These are phyloP conservation scores for Nannoperca obscura DNA, from an alignment of 2,797 vertebrate genomes.

Conservation along the genomic window DNA sequence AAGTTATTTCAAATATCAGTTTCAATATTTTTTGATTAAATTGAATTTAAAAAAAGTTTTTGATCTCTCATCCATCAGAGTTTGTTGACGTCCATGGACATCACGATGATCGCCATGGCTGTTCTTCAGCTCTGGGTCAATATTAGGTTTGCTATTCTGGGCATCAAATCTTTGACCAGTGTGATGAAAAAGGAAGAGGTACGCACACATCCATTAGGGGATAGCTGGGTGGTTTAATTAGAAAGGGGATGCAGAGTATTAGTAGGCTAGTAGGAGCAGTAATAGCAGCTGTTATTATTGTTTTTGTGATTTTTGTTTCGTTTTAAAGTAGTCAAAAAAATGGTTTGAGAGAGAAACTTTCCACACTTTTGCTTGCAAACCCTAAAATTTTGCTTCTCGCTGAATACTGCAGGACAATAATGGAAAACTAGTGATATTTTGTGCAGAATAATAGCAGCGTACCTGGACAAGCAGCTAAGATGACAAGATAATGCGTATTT, in stretches of 20 bases:
- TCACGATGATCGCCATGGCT: constrained; percentile 67
- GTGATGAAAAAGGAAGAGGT: constrained; percentile 42
- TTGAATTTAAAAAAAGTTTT: neutral
- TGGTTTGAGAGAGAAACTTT: too few relatives aligned
- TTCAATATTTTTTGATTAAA: neutral
- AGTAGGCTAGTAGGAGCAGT: neutral
- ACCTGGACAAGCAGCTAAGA: too few relatives aligned
- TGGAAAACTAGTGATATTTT: too few relatives aligned
- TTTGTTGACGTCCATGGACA: constrained; percentile 57
- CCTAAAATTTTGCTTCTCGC: too few relatives aligned
- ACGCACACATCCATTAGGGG: neutral
- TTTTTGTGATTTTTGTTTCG: too few relatives aligned
- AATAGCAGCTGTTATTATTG: too few relatives aligned
- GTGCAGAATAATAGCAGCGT: too few relatives aligned
- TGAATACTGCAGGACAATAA: too few relatives aligned
- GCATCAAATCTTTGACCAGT: constrained; percentile 50
- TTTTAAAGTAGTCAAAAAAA: too few relatives aligned
- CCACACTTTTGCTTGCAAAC: too few relatives aligned
- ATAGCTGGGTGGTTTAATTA: neutral
- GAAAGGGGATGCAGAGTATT: too few relatives aligned
- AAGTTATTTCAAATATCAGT: neutral
- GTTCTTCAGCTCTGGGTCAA: constrained; percentile 71
- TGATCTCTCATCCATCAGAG: constrained; percentile 53
- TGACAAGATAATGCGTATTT: too few relatives aligned
- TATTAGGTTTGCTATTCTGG: constrained; percentile 56